A percentile compares a stretch with the other conserved stretches of the same genome.
Conservation (phyloP, 1,140 invertebrate species). For the Radopholus similis region DNA sequence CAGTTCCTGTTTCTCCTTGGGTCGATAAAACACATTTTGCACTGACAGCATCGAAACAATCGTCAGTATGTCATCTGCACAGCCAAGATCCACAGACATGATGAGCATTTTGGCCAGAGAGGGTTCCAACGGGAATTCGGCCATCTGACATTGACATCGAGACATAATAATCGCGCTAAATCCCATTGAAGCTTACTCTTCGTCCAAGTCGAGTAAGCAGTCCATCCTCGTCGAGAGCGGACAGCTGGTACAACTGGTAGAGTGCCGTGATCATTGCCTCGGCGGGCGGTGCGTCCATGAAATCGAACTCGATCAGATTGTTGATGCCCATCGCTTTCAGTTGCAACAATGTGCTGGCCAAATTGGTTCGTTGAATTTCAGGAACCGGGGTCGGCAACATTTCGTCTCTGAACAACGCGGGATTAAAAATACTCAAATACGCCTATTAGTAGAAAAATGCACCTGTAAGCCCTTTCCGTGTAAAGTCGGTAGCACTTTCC, state of each 20-base stretch:
- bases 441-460: background rate
- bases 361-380: constrained; percentile 95
- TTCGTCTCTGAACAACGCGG: constrained; percentile 70
- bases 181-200: constrained; percentile 66
- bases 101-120: constrained; percentile 98
- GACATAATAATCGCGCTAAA: background rate
- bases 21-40: constrained; percentile 94
- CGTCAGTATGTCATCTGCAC: constrained; percentile 95
- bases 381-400: constrained; percentile 98
- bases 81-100: constrained; percentile 96
- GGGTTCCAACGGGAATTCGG: constrained; percentile 96
- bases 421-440: background rate
- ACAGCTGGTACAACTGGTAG: constrained; percentile 91
- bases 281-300: constrained; percentile 98
- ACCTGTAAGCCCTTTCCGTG: constrained; percentile 88
- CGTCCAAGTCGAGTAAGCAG: constrained; percentile 84
- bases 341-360: constrained; percentile 88
- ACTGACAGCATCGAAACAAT: constrained; percentile 98
- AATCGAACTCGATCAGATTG: constrained; percentile 98
- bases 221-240: constrained; percentile 93
- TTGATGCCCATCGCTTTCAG: constrained; percentile 99
- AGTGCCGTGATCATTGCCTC: constrained; percentile 92
- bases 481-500: constrained; percentile 97
- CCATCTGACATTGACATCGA: constrained; percentile 71
- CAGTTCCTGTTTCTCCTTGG: constrained; percentile 86